Evolutionary conservation across 2,797 vertebrate species (phyloP), one percentile per base, ranked within the genome.

Genomic region (Pristis pectinata): DNA sequence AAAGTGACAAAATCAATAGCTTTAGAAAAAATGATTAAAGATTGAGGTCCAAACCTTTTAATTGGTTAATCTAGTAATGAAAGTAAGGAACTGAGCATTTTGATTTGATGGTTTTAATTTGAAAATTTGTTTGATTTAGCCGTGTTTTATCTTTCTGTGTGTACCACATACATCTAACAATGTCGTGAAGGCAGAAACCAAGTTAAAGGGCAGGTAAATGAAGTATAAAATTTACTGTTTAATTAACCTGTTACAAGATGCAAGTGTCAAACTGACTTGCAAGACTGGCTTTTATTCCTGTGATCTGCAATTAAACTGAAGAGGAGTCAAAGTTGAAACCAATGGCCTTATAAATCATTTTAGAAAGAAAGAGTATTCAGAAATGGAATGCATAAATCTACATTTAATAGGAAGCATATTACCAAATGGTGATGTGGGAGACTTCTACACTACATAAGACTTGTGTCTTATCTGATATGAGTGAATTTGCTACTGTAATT

Each of bases 81-180:
- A 59, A 56, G 34, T 61, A n/a, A 61, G 85, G 59, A 67, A 37
- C 2, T 37, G 17, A 67, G 13, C 41, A 79, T 79, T 72, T 91
- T 91, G 87, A 67, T 91, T 67, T 67, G 22, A 41, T 91, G 59
- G 87, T 41, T 64, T 64, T 61, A 67, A 67, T 67, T 91, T 89
- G 56, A 61, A 59, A 70, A 93, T 93, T 93, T 44, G 44, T 70
- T 72, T 72, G 41, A 13, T 93, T 49, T 93, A 72, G 67, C 13
- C 7, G 67, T 74, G 67, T 22, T 93, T 44, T 93, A 53, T 72
- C n/a, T 17, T 41, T 93, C 24, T 37, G 30, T 34, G 2, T 30
- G 41, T 93, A 72, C 10, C 64, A 93, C 37, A 93, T 93, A 67
- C 93, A 49, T 72, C 64, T 49, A 30, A n/a, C 67, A 72, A 44